A percentile compares a stretch with the other conserved stretches of the same genome.
phyloP scores from a whole-genome alignment of 2,113 vertebrate species.

The Thryonomys swinderianus region DNA sequence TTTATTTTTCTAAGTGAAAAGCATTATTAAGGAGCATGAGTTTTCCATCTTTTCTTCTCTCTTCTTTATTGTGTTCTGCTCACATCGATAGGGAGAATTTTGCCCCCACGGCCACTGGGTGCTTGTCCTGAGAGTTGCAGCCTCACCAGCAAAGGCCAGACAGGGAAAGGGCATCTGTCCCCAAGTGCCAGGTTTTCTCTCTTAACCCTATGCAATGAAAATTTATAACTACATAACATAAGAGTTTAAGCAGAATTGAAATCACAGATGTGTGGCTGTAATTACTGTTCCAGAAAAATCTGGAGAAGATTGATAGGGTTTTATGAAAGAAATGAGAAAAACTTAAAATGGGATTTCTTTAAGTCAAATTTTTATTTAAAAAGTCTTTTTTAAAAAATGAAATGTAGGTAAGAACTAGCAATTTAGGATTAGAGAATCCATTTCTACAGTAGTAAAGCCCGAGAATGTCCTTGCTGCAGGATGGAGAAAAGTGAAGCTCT shows the following conservation, averaged over 20 bases:
- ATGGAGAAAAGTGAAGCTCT: neutral
- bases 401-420: neutral
- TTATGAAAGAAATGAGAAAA: neutral
- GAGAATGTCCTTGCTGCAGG: neutral
- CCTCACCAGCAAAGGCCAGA: neutral
- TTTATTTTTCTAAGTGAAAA: slow-evolving; percentile 22
- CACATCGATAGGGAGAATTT: neutral
- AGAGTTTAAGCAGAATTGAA: slow-evolving; percentile 1
- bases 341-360: neutral
- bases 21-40: neutral
- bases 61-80: neutral
- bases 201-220: slow-evolving; percentile 8
- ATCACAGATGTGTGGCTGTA: neutral
- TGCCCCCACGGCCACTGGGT: neutral
- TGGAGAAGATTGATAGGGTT: neutral
- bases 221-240: neutral
- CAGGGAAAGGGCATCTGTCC: neutral
- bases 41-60: neutral
- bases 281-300: neutral
- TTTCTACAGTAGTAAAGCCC: neutral
- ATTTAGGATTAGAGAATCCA: neutral
- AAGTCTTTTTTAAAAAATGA: neutral
- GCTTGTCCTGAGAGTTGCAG: neutral
- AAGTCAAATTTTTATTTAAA: neutral
- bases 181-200: neutral